phyloP scores from a whole-genome alignment of 2,113 vertebrate genomes.

The Phylloscopus whistleri region DNA sequence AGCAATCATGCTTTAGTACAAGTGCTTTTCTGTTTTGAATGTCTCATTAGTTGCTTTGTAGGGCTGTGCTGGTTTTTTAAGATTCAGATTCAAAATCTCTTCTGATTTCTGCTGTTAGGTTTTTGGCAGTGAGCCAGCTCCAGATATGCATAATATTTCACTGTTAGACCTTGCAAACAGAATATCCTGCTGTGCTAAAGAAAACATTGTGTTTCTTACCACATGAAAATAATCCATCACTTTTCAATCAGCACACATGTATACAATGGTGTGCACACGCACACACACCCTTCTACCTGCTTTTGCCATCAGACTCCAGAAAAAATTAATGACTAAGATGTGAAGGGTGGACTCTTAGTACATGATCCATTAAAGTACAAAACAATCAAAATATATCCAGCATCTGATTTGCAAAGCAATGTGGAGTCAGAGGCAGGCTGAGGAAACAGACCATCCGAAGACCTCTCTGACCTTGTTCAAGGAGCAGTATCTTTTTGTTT shows the following conservation, averaged over 20 bases:
- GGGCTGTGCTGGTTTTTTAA: constrained; percentile 64
- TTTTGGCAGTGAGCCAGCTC: constrained; percentile 83
- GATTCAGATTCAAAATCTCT: constrained; percentile 75
- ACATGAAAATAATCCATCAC: constrained; percentile 97
- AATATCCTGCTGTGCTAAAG: constrained; percentile 99
- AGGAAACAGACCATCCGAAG: constrained; percentile 59
- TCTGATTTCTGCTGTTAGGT: constrained; percentile 72
- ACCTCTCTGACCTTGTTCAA: constrained; percentile 42
- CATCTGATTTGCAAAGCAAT: constrained; percentile 74
- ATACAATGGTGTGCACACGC: background rate
- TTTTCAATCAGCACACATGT: constrained; percentile 80
- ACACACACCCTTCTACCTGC: constrained; percentile 79
- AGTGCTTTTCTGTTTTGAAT: constrained; percentile 72
- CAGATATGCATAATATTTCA: constrained; percentile 96
- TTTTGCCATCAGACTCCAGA: constrained; percentile 89
- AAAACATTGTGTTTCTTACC: constrained; percentile 98
- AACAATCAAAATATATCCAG: constrained; percentile 80
- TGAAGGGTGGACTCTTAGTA: constrained; percentile 81
- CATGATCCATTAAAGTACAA: constrained; percentile 81
- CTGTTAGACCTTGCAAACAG: constrained; percentile 93
- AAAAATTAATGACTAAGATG: constrained; percentile 78
- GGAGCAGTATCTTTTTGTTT: constrained; percentile 59
- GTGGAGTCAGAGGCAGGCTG: constrained; percentile 60
- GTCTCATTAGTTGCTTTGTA: constrained; percentile 74
- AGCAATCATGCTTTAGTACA: constrained; percentile 67